Percentiles rank a stretch among this genome's conserved stretches.
Evolutionary conservation across 1,140 invertebrate genomes (phyloP).

Genomic region (Caerostris darwini): DNA sequence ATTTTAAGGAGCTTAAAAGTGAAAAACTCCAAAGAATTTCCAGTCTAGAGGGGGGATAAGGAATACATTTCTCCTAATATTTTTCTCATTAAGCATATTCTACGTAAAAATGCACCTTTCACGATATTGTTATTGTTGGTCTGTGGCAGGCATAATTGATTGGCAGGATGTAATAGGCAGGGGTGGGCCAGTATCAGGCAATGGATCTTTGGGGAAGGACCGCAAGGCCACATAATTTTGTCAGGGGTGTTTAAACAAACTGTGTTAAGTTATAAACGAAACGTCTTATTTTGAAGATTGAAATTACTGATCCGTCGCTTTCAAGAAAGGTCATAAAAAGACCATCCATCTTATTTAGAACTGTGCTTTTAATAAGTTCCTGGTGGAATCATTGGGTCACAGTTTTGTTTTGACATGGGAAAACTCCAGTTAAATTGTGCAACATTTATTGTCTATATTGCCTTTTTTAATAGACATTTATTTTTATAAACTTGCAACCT

Average conservation of each 20-base stretch:
- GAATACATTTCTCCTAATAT: no score
- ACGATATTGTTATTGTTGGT: background rate
- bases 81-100: no score
- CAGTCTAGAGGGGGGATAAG: no score
- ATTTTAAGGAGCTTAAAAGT: no score
- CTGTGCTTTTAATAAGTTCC: conserved; percentile 20
- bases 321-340: conserved; percentile 26
- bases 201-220: background rate
- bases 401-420: background rate
- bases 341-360: conserved; percentile 23
- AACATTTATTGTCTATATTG: background rate
- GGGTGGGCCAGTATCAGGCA: background rate
- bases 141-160: conserved; percentile 6
- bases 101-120: background rate
- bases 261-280: no score
- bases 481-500: background rate
- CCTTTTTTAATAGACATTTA: background rate
- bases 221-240: background rate
- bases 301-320: background rate
- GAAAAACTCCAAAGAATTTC: no score
- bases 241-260: background rate
- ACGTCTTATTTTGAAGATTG: no score
- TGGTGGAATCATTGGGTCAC: background rate
- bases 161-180: background rate
- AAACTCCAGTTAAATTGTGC: conserved; percentile 7